Evolutionary conservation across 2,888 invertebrate species (phyloP).

Genomic region (Amphipoea oculea): DNA sequence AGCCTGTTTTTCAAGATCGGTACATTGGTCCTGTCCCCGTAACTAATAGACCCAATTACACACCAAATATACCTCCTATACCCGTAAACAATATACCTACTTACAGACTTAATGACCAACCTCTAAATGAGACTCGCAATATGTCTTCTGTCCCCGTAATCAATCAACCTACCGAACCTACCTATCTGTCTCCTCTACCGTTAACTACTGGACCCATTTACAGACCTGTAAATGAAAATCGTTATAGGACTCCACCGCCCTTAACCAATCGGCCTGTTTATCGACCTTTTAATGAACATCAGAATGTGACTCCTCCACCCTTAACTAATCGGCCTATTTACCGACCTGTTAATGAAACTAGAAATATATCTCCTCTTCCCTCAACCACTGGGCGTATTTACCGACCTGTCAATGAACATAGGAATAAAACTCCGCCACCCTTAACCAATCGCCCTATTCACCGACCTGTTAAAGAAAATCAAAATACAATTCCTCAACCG

Average conservation of each 20-base stretch:
- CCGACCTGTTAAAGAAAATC: background rate
- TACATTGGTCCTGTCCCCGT: background rate
- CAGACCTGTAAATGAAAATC: constrained; percentile 2
- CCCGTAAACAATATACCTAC: background rate
- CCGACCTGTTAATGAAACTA: no score
- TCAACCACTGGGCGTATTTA: background rate
- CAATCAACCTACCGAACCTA: background rate
- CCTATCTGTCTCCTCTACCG: background rate
- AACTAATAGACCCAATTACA: background rate
- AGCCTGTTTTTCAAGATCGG: background rate
- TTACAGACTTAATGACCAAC: background rate
- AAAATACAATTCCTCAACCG: background rate
- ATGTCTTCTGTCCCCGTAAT: background rate
- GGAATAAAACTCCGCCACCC: background rate
- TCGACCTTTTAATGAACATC: background rate
- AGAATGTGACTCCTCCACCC: background rate
- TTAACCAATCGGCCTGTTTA: background rate
- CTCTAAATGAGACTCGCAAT: background rate
- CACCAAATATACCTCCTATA: background rate
- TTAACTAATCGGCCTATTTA: background rate
- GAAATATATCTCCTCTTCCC: background rate
- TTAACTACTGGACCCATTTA: no score
- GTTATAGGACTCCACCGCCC: background rate
- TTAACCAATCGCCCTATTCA: background rate
- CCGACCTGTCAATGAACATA: background rate